Conservation (phyloP, 2,888 invertebrate species). For the Pseudoips prasinana region DNA sequence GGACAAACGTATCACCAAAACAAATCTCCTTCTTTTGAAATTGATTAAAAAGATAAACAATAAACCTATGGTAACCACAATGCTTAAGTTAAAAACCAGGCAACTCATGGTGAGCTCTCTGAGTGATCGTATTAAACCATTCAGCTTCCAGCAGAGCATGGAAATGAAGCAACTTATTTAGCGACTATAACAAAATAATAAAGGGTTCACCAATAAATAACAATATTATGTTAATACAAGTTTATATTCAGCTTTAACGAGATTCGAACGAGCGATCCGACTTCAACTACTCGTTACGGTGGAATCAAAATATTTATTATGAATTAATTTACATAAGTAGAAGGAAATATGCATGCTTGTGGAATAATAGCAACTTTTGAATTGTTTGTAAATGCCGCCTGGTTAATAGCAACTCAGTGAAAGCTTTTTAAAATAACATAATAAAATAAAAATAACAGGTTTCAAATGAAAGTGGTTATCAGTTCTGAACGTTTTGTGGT, state of each 20-base stretch:
- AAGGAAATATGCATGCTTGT: slow-evolving; percentile 59
- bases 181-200: slow-evolving; percentile 44
- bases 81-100: no score
- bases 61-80: no score
- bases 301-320: slow-evolving; percentile 77
- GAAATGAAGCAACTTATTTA: slow-evolving; percentile 32
- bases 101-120: no score
- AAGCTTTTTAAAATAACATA: no score
- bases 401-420: slow-evolving; percentile 5
- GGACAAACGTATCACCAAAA: no score
- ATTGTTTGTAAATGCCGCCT: slow-evolving; percentile 29
- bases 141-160: slow-evolving; percentile 14
- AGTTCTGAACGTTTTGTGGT: no score
- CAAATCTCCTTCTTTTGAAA: no score
- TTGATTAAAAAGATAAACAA: no score
- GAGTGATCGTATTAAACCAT: neutral
- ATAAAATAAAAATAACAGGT: no score
- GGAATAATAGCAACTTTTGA: slow-evolving; percentile 27
- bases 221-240: slow-evolving; percentile 69
- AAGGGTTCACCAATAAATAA: slow-evolving; percentile 62
- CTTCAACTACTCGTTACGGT: slow-evolving; percentile 70
- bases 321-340: slow-evolving; percentile 76
- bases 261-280: slow-evolving; percentile 59
- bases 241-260: slow-evolving; percentile 67
- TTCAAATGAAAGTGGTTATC: no score